Percentiles rank a stretch among this genome's conserved stretches.
Conservation (phyloP, 2,113 vertebrate species). For the Python bivittatus region DNA sequence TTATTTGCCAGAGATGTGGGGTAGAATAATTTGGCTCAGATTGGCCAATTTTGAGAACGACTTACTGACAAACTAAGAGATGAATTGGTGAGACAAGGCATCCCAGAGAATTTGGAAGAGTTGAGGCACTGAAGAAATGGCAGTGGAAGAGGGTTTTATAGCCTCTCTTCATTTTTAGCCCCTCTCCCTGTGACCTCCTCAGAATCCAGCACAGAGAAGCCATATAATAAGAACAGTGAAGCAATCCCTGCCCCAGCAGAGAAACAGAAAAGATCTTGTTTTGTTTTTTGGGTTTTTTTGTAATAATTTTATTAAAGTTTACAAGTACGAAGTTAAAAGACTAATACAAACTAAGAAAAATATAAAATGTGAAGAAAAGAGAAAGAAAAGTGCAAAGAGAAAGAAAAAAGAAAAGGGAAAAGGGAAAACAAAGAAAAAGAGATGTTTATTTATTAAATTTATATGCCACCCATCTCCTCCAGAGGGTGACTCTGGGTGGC, state of each 20-base stretch:
- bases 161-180: neutral
- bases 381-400: too few species aligned
- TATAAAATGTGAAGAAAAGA: too few species aligned
- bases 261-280: neutral
- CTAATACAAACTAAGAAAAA: too few species aligned
- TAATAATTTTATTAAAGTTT: too few species aligned
- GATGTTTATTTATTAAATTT: too few species aligned
- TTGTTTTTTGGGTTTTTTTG: too few species aligned
- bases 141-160: neutral
- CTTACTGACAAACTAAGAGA: neutral
- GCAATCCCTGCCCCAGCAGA: neutral
- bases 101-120: neutral
- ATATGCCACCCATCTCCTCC: too few species aligned
- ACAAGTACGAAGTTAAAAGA: too few species aligned
- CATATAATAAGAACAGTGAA: neutral
- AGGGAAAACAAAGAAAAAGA: too few species aligned
- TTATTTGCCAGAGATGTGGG: neutral
- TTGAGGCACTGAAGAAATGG: neutral
- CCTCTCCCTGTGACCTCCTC: neutral
- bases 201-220: neutral
- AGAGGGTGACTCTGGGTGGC: too few species aligned
- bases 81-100: neutral
- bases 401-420: too few species aligned
- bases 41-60: neutral
- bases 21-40: neutral